Evolutionary conservation across 1,140 invertebrate genomes (phyloP).

Genomic region (Anastatus disparis): DNA sequence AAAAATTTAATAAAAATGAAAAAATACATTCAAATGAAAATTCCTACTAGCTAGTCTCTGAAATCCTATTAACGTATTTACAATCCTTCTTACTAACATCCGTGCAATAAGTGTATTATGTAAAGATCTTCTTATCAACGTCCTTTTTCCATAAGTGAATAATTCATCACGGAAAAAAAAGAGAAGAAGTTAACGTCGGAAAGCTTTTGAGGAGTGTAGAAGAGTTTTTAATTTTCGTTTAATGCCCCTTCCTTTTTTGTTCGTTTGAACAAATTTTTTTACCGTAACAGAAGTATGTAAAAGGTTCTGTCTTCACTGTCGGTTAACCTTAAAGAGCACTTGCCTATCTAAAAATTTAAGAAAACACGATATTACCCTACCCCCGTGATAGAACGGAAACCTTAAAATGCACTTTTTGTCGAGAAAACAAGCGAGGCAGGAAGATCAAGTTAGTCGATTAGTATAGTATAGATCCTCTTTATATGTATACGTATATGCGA

Average conservation of each 20-base stretch:
- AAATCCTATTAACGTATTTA: background rate
- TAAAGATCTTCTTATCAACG: background rate
- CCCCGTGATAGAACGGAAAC: slow-evolving; percentile 22
- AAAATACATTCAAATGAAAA: background rate
- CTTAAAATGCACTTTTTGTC: slow-evolving; percentile 33
- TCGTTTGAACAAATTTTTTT: too few species aligned
- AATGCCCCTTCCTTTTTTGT: background rate
- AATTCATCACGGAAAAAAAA: background rate
- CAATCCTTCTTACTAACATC: background rate
- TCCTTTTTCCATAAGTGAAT: slow-evolving; percentile 21
- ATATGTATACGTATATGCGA: background rate
- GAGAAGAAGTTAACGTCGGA: background rate
- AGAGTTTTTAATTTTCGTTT: slow-evolving; percentile 19
- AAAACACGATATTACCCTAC: too few species aligned
- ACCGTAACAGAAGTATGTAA: slow-evolving; percentile 12
- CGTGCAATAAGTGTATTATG: background rate
- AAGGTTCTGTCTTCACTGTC: slow-evolving; percentile 9
- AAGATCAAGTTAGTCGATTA: slow-evolving; percentile 37
- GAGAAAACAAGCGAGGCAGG: slow-evolving; percentile 9
- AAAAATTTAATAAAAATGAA: background rate
- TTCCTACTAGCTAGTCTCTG: background rate
- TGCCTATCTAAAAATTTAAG: slow-evolving; percentile 22
- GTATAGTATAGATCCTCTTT: too few species aligned
- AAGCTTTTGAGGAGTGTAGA: too few species aligned
- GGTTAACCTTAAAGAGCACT: slow-evolving; percentile 25